Percentiles rank a stretch among this genome's conserved stretches.
Conservation (phyloP, 2,888 invertebrate species). For the Rhaphigaster nebulosa region DNA sequence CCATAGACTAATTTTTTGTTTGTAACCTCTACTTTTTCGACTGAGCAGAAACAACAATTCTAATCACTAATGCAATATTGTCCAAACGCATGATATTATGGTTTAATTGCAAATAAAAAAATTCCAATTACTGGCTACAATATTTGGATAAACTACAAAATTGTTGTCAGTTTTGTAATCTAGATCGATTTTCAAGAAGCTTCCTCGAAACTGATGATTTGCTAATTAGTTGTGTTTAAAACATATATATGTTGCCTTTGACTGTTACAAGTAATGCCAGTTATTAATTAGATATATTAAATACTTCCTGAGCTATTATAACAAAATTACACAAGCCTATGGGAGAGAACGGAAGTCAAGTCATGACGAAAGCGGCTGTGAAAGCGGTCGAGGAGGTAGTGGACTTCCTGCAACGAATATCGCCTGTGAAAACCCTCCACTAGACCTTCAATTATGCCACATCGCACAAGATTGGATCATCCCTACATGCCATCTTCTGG, state of each 20-base stretch:
- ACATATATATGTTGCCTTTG: background rate
- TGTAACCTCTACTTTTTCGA: no score
- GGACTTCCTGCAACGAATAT: background rate
- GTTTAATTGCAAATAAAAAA: no score
- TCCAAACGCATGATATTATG: no score
- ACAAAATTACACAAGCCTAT: background rate
- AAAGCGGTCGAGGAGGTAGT: slow-evolving; percentile 23
- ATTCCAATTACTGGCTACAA: background rate
- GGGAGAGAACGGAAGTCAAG: background rate
- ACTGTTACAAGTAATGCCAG: background rate
- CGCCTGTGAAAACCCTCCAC: background rate
- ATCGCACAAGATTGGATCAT: background rate
- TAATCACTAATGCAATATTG: no score
- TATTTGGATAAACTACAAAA: no score
- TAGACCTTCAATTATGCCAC: background rate
- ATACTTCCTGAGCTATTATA: background rate
- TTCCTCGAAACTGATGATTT: background rate
- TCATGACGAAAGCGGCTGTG: background rate
- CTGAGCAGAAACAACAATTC: no score
- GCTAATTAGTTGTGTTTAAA: background rate
- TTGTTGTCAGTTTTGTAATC: no score
- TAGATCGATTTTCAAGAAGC: background rate
- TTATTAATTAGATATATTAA: background rate
- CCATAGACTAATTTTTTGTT: background rate
- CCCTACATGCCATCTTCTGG: background rate